phyloP scores from a whole-genome alignment of 1,140 invertebrate species.

The Onthophagus taurus region DNA sequence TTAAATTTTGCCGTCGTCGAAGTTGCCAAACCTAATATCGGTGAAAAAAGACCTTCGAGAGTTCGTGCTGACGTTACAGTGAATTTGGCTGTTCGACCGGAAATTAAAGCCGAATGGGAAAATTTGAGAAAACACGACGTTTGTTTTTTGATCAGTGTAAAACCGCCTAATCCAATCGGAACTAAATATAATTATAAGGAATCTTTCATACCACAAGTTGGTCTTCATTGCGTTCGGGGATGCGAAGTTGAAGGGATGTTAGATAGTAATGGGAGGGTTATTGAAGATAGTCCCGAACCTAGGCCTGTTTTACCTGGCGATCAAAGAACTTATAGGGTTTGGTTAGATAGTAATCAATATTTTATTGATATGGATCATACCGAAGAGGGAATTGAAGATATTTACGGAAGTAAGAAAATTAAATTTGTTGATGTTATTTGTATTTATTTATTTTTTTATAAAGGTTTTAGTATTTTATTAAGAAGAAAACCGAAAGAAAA shows the following conservation, averaged over 20 bases:
- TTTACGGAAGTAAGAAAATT: conserved; percentile 27
- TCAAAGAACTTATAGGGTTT: conserved; percentile 83
- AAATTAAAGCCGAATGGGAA: conserved; percentile 97
- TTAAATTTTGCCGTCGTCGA: conserved; percentile 91
- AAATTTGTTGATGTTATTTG: neutral
- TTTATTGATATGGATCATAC: conserved; percentile 81
- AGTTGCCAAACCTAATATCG: conserved; percentile 79
- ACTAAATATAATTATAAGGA: conserved; percentile 72
- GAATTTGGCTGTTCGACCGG: conserved; percentile 77
- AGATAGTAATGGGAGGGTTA: conserved; percentile 90
- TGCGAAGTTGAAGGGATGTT: conserved; percentile 99
- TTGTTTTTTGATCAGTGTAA: conserved; percentile 89
- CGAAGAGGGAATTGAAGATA: conserved; percentile 61
- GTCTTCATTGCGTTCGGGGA: conserved; percentile 84
- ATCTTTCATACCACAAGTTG: conserved; percentile 84
- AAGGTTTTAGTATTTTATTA: conserved; percentile 94
- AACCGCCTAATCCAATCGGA: conserved; percentile 71
- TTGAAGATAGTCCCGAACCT: conserved; percentile 94
- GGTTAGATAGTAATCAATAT: conserved; percentile 95
- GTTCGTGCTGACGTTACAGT: conserved; percentile 92
- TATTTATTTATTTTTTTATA: conserved; percentile 6
- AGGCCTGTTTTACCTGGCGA: conserved; percentile 79
- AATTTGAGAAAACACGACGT: conserved; percentile 94
- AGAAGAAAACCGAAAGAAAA: conserved; percentile 98
- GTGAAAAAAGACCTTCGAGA: conserved; percentile 88